Evolutionary conservation across 2,113 vertebrate genomes (phyloP), one percentile per base, ranked within the genome.

Genomic region (Syrrhaptes paradoxus): DNA sequence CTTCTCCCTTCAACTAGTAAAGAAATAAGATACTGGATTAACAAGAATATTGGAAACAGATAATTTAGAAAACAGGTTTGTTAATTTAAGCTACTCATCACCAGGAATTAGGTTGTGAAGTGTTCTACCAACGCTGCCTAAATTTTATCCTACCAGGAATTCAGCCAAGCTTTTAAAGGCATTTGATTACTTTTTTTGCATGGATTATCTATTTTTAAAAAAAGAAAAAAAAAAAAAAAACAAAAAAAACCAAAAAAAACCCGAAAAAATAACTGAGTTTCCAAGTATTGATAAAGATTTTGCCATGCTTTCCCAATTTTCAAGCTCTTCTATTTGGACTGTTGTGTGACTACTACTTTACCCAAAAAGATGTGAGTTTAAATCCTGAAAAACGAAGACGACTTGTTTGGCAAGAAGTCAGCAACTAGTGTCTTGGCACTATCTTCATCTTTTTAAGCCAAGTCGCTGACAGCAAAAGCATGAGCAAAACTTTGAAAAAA

Each of bases 371-470:
- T 49, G 63, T 83, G 87, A 76, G 51, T 91, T 90, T 88, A 87
- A 90, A 83, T 96, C 63, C 45, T 85, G 65, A 80, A 87, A 59
- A 94, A 94, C 93, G 96, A 92, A 46, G 87, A 85, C 91, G 71
- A 96, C 81, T 78, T 90, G 45, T 88, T 96, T 92, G 79, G 90
- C 85, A 26, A 84, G 63, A 86, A 77, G 59, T 52, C 90, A 68
- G 72, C 82, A 92, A 1, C 46, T 71, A 78, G 67, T 77, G 28
- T 67, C n/a, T 90, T 96, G 93, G 95, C 92, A 81, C 51, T 45
- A 28, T 36, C 48, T 90, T 93, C 55, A 59, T 43, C 41, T 86
- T 90, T 63, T 48, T 55, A 72, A 91, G 90, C 95, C 95, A 96
- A 90, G 75, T 84, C 92, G 76, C 76, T 90, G 83, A 88, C 79